Conservation (phyloP, 2,797 vertebrate species). For the Sebastolobus altivelis region DNA sequence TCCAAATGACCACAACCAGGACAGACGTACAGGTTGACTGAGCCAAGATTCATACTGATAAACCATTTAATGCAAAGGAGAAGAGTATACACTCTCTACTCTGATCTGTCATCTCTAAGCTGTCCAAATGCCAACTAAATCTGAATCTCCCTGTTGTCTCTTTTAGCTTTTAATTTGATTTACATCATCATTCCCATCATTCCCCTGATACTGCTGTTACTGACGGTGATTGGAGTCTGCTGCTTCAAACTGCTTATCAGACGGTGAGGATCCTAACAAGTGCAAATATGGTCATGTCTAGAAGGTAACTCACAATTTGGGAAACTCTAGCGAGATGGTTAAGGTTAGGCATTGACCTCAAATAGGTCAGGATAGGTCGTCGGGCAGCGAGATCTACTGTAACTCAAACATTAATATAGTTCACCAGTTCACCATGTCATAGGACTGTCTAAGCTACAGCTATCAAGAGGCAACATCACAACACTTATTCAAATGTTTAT, state of each 20-base stretch:
- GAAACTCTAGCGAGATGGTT: no score
- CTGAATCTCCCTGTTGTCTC: constrained; percentile 7
- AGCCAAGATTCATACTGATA: not conserved
- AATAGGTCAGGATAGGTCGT: no score
- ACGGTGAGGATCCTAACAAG: constrained; percentile 82
- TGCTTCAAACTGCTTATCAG: constrained; percentile 87
- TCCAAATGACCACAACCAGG: constrained; percentile 74
- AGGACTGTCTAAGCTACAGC: not conserved
- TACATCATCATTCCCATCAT: constrained; percentile 91
- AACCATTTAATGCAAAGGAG: not conserved
- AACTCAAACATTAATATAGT: not conserved
- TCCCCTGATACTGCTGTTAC: constrained; percentile 88
- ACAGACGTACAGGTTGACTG: constrained; percentile 67
- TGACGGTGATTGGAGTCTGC: constrained; percentile 84
- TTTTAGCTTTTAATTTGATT: constrained; percentile 81
- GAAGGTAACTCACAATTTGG: no score
- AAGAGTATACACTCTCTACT: not conserved
- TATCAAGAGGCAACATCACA: not conserved
- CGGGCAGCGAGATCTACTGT: not conserved
- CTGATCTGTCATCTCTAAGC: not conserved
- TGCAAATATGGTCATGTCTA: no score
- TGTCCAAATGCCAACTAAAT: not conserved
- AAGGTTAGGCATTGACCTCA: no score
- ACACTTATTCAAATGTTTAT: not conserved
- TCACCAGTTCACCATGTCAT: not conserved